Evolutionary conservation across 2,113 vertebrate genomes (phyloP).

Genomic region (Peromyscus californicus): DNA sequence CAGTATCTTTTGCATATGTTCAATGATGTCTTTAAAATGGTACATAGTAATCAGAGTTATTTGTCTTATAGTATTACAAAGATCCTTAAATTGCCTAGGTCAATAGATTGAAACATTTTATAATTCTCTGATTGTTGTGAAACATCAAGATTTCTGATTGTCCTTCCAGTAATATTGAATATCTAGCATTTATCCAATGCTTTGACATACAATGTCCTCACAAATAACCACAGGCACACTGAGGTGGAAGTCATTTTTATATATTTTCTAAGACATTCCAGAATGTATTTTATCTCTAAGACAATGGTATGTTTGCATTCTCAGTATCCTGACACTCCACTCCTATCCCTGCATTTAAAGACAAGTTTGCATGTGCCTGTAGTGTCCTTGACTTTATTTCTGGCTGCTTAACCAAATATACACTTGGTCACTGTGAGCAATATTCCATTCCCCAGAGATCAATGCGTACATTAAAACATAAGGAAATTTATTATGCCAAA

Average conservation of each 20-base stretch:
- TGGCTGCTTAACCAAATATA: not conserved
- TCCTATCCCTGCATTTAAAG: accelerated
- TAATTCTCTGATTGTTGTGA: not conserved
- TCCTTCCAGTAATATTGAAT: not conserved
- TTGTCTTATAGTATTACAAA: not conserved
- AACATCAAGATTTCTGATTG: not conserved
- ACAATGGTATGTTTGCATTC: not conserved
- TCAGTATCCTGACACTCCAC: accelerated
- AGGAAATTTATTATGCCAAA: not conserved
- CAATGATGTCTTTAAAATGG: no score
- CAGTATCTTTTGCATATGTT: not conserved
- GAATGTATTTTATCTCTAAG: not conserved
- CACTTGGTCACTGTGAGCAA: not conserved
- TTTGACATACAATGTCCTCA: not conserved
- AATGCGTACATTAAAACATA: slow-evolving; percentile 10
- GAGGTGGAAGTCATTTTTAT: not conserved
- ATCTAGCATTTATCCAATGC: not conserved
- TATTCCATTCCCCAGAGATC: not conserved
- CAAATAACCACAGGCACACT: not conserved
- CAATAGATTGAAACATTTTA: not conserved
- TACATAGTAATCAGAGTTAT: not conserved
- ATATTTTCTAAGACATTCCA: not conserved
- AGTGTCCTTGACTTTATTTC: not conserved
- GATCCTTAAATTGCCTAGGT: no score
- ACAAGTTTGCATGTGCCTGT: not conserved